Conservation (phyloP, 92 coral and sea anemone species). For the Zoanthus sociatus region DNA sequence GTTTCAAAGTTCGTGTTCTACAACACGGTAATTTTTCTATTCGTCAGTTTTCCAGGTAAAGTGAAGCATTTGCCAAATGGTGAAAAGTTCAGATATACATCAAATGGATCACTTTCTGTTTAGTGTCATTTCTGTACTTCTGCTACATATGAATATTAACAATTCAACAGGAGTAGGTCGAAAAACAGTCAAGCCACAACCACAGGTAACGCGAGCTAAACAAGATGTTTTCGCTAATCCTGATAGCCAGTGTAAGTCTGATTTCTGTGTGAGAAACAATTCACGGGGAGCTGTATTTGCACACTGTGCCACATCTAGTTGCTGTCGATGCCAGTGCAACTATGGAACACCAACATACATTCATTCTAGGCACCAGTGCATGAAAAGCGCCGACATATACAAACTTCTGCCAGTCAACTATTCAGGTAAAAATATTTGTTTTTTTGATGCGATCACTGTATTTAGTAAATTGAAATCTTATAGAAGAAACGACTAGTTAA, state of each 20-base stretch:
- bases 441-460: background rate
- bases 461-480: background rate
- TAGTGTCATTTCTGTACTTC: background rate
- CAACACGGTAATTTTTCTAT: background rate
- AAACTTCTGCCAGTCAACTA: background rate
- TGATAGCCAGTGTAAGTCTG: background rate
- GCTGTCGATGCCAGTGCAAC: constrained; percentile 25
- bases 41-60: background rate
- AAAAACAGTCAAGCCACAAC: background rate
- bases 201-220: background rate
- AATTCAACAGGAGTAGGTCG: background rate
- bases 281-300: background rate
- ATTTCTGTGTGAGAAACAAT: constrained; percentile 1
- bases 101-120: background rate
- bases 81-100: background rate
- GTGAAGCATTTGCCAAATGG: background rate
- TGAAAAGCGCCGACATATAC: constrained; percentile 22
- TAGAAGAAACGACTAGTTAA: background rate
- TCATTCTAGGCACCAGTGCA: background rate
- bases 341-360: constrained; percentile 12
- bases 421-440: background rate
- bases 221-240: constrained; percentile 26
- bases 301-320: background rate
- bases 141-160: background rate
- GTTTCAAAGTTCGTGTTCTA: background rate